Conservation (phyloP, 2,113 vertebrate genomes). For the Ifrita kowaldi region DNA sequence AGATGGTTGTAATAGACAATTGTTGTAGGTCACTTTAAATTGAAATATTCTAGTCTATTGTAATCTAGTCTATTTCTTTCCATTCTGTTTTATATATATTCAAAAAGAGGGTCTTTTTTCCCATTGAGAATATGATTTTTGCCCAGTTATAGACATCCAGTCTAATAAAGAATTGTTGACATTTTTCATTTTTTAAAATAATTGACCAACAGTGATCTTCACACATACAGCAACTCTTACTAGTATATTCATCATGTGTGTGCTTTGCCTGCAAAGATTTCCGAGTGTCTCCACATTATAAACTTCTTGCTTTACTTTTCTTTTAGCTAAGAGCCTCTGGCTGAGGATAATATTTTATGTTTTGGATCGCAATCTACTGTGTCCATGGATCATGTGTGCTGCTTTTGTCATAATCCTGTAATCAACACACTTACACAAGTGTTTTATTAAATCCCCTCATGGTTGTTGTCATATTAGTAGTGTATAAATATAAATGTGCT, state of each 20-base stretch:
- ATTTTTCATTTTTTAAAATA: neutral
- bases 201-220: neutral
- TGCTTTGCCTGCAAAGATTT: neutral
- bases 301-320: neutral
- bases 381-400: neutral
- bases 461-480: neutral
- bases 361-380: neutral
- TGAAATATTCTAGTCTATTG: neutral
- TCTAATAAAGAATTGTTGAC: neutral
- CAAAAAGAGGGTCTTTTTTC: neutral
- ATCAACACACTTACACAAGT: neutral
- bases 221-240: neutral
- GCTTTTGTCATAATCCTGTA: neutral
- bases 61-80: neutral
- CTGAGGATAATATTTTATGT: neutral
- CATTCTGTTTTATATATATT: neutral
- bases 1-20: neutral
- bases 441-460: neutral
- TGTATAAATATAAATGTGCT: neutral
- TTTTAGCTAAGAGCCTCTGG: neutral
- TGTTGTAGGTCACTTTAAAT: neutral
- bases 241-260: neutral
- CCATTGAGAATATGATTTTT: neutral
- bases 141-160: neutral
- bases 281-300: neutral